phyloP scores from a whole-genome alignment of 1,140 invertebrate species.

The Zophobas morio region DNA sequence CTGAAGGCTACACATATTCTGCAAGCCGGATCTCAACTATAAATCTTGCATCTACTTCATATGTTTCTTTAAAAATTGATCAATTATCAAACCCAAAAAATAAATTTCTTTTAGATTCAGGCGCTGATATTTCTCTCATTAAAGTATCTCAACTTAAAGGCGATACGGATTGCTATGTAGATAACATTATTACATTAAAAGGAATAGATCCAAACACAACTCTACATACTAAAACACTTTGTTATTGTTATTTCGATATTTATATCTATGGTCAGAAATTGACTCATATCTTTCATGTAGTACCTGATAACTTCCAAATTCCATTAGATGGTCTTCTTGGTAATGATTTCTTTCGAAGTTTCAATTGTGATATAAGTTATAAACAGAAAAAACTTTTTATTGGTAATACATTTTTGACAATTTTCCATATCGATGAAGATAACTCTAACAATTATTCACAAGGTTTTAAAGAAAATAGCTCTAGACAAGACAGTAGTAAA shows the following conservation, averaged over 20 bases:
- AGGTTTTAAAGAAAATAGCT: not conserved
- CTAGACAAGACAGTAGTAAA: not conserved
- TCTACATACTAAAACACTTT: constrained; percentile 17
- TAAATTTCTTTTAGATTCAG: not conserved
- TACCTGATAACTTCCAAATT: constrained; percentile 16
- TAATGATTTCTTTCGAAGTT: constrained; percentile 26
- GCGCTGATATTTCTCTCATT: constrained; percentile 17
- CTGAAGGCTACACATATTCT: too few relatives aligned
- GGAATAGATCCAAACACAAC: constrained; percentile 18
- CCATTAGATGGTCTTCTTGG: constrained; percentile 41
- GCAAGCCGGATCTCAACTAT: too few relatives aligned
- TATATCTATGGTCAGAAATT: not conserved
- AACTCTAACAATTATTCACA: constrained; percentile 11
- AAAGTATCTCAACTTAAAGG: constrained; percentile 29
- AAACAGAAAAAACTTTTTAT: constrained; percentile 13
- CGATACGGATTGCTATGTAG: not conserved
- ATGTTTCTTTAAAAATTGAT: too few relatives aligned
- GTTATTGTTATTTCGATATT: constrained; percentile 13
- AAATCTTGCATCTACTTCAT: too few relatives aligned
- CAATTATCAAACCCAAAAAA: too few relatives aligned
- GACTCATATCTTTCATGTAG: constrained; percentile 18
- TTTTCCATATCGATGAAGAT: constrained; percentile 16
- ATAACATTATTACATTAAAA: constrained; percentile 35
- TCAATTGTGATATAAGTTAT: constrained; percentile 1
- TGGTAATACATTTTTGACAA: constrained; percentile 7